These are phyloP conservation scores for Carterocephalus palaemon DNA, from an alignment of 2,888 invertebrate genomes.

Conservation along the genomic window DNA sequence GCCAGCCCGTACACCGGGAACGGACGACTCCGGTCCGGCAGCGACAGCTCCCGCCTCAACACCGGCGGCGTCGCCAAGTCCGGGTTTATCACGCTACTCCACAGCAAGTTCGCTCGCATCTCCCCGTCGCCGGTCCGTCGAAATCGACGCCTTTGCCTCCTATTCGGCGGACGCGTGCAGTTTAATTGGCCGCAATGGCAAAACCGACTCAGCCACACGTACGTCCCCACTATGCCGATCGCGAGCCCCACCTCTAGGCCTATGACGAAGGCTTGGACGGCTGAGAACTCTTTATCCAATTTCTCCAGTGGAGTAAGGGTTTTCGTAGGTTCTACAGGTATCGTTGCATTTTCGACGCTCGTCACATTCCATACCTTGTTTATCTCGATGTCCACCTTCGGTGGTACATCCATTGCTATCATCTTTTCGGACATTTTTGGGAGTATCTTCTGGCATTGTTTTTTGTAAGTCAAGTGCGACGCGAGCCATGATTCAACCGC, in stretches of 20 bases:
- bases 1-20: constrained; percentile 48
- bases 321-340: constrained; percentile 34
- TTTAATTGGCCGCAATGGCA: constrained; percentile 52
- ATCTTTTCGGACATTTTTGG: constrained; percentile 79
- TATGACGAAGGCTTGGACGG: constrained; percentile 64
- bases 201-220: constrained; percentile 61
- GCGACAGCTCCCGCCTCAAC: constrained; percentile 52
- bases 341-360: constrained; percentile 38
- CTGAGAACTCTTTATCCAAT: constrained; percentile 65
- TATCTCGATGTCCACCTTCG: constrained; percentile 50
- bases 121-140: constrained; percentile 46
- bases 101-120: constrained; percentile 61
- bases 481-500: constrained; percentile 63
- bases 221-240: constrained; percentile 64
- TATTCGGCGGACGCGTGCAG: constrained; percentile 43
- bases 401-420: constrained; percentile 63
- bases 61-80: constrained; percentile 66
- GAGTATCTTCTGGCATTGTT: constrained; percentile 59
- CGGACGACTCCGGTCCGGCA: constrained; percentile 52
- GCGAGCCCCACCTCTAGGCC: constrained; percentile 67
- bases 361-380: constrained; percentile 65
- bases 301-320: constrained; percentile 57
- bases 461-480: constrained; percentile 63
- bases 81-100: constrained; percentile 57
- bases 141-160: constrained; percentile 43